Evolutionary conservation across 1,140 invertebrate genomes (phyloP).

Genomic region (Hetaerina americana): DNA sequence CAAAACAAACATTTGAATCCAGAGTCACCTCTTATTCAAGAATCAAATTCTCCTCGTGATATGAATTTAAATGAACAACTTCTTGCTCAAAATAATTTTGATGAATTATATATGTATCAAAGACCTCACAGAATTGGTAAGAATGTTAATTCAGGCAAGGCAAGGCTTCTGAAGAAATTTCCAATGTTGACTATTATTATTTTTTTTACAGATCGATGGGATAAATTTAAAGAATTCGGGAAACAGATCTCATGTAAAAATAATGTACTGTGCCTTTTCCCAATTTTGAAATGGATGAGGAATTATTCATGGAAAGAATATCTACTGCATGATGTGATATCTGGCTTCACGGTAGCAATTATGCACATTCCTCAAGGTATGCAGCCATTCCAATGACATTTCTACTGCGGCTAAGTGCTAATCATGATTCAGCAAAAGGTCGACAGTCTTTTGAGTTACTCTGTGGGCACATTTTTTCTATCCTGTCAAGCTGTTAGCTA

Average conservation of each 20-base stretch:
- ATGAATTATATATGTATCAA: not conserved
- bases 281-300: constrained; percentile 39
- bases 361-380: constrained; percentile 72
- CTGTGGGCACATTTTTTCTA: too few species aligned
- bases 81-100: not conserved
- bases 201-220: not conserved
- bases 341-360: constrained; percentile 53
- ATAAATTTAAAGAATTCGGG: not conserved
- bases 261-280: constrained; percentile 22
- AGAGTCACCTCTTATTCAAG: too few species aligned
- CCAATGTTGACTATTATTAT: not conserved
- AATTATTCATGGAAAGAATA: constrained; percentile 38
- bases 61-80: too few species aligned
- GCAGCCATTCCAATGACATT: too few species aligned
- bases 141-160: not conserved
- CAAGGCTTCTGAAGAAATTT: not conserved
- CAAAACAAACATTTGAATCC: too few species aligned
- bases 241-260: not conserved
- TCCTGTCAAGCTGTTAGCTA: too few species aligned
- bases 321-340: constrained; percentile 40
- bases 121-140: not conserved
- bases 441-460: too few species aligned
- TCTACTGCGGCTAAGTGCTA: too few species aligned
- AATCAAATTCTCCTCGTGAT: too few species aligned
- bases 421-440: too few species aligned